Percentiles rank a stretch among this genome's conserved stretches.
These are phyloP conservation scores for Apamea anceps DNA, from an alignment of 2,888 invertebrate species.

Conservation along the genomic window DNA sequence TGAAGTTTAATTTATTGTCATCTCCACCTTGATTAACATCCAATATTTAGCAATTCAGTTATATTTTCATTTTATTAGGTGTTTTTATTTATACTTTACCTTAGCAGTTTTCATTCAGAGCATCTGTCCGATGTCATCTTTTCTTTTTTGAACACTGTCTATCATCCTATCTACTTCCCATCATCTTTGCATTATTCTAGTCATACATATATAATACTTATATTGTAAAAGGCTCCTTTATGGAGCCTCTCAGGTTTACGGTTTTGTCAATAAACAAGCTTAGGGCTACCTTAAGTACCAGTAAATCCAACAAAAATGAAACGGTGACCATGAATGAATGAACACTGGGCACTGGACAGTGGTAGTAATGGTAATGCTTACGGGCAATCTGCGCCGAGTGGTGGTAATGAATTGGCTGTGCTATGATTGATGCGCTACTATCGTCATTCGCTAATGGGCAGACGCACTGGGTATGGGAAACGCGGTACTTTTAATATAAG, in stretches of 20 bases:
- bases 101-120: neutral
- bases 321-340: constrained; percentile 33
- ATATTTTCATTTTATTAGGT: neutral
- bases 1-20: too few species aligned
- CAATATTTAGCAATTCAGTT: neutral
- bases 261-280: neutral
- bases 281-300: neutral
- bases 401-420: constrained; percentile 88
- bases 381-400: constrained; percentile 87
- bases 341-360: constrained; percentile 40
- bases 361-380: constrained; percentile 53
- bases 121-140: neutral
- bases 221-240: neutral
- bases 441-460: constrained; percentile 84
- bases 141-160: neutral
- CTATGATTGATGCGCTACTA: constrained; percentile 86
- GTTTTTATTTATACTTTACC: neutral
- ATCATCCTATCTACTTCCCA: neutral
- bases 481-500: constrained; percentile 28
- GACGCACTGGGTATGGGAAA: constrained; percentile 73
- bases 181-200: neutral
- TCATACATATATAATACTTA: neutral
- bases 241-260: neutral
- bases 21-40: neutral
- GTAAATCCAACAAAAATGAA: constrained; percentile 4